A percentile compares a stretch with the other conserved stretches of the same genome.
phyloP scores from a whole-genome alignment of 2,797 vertebrate species.

The Helostoma temminkii region DNA sequence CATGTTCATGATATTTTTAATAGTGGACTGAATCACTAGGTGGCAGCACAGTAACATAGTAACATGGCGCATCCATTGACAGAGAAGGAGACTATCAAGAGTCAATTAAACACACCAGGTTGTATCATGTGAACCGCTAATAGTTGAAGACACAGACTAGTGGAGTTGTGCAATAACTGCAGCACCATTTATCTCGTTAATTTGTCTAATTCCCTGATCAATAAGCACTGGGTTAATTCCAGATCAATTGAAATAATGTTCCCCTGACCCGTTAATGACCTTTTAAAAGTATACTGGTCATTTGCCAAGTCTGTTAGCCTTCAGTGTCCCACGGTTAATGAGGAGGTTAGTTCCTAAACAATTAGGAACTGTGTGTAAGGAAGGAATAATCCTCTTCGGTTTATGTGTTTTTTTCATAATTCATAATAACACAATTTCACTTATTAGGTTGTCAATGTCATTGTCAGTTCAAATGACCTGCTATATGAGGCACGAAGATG shows the following conservation, averaged over 20 bases:
- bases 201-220: slow-evolving; percentile 56
- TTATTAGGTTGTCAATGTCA: too few relatives aligned
- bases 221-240: slow-evolving; percentile 45
- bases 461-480: neutral
- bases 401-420: too few relatives aligned
- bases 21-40: slow-evolving; percentile 68
- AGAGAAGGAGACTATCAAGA: neutral
- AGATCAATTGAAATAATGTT: slow-evolving; percentile 62
- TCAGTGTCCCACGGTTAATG: neutral
- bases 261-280: slow-evolving; percentile 44
- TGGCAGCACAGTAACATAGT: slow-evolving; percentile 74
- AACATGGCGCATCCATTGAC: slow-evolving; percentile 50
- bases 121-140: slow-evolving; percentile 11
- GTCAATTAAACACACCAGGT: slow-evolving; percentile 22
- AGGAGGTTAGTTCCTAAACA: slow-evolving; percentile 25
- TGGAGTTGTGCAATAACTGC: slow-evolving; percentile 24
- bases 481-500: neutral
- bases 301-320: slow-evolving; percentile 23
- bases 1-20: slow-evolving; percentile 21
- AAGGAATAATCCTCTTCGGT: neutral
- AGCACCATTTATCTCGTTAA: slow-evolving; percentile 11
- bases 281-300: slow-evolving; percentile 34
- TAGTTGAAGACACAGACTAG: slow-evolving; percentile 31
- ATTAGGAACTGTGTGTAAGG: neutral
- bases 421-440: too few relatives aligned